Conservation (phyloP, 2,888 invertebrate genomes). For the Aquatica leii region DNA sequence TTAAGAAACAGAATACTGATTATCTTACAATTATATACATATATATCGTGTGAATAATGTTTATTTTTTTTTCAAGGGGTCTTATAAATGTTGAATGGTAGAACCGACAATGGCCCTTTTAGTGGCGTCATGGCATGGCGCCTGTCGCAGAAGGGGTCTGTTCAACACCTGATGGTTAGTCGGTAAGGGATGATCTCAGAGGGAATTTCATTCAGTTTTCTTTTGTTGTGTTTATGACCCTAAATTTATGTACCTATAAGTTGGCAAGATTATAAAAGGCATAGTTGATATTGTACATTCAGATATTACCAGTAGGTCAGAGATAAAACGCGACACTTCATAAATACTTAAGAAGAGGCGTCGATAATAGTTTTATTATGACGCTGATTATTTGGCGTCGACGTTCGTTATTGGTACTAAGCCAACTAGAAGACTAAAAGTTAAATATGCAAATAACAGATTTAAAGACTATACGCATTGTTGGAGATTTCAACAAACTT, state of each 20-base stretch:
- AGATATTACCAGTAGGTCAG: neutral
- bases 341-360: conserved; percentile 11
- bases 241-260: neutral
- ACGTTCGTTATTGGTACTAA: conserved; percentile 5
- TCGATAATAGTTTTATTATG: conserved; percentile 20
- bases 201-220: conserved; percentile 22
- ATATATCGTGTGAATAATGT: no score
- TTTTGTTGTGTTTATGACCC: conserved; percentile 16
- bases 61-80: no score
- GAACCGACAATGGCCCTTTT: conserved; percentile 27
- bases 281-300: neutral
- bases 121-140: conserved; percentile 38
- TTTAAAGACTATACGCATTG: neutral
- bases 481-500: neutral
- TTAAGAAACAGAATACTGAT: no score
- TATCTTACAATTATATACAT: no score
- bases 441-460: conserved; percentile 3
- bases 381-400: conserved; percentile 17
- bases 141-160: conserved; percentile 38
- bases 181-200: conserved; percentile 18
- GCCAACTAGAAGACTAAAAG: conserved; percentile 11
- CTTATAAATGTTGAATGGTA: conserved; percentile 13
- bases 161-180: conserved; percentile 32
- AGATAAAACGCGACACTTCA: neutral
- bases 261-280: neutral